Evolutionary conservation across 37 sponge, comb jelly and placozoan genomes (phyloP).

Genomic region (Halisarca cf. caerulea): DNA sequence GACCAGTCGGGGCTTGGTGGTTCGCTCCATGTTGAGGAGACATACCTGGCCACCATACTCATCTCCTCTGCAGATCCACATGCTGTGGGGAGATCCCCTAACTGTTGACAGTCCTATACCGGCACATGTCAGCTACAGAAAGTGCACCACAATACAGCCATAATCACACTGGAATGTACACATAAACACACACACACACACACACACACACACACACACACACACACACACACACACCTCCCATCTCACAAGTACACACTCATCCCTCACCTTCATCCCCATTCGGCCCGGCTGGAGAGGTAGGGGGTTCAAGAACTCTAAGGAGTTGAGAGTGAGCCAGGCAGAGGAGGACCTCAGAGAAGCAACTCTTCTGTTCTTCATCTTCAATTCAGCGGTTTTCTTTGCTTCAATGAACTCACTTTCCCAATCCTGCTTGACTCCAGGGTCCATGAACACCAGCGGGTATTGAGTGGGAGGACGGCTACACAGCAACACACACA

Average conservation of each 20-base stretch:
- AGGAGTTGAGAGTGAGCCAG: not conserved
- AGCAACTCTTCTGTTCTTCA: conserved; percentile 2
- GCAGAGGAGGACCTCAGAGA: conserved; percentile 1
- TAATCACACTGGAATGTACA: too few relatives aligned
- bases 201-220: not conserved
- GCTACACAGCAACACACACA: conserved; percentile 24
- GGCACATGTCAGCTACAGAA: conserved; percentile 57
- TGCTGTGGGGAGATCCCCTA: conserved; percentile 22
- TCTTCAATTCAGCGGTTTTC: conserved; percentile 30
- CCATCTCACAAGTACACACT: too few relatives aligned
- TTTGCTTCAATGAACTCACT: conserved; percentile 45
- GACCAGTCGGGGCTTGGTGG: conserved; percentile 41
- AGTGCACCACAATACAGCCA: not conserved
- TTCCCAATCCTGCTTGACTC: conserved; percentile 47
- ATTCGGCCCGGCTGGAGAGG: conserved; percentile 53
- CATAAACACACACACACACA: too few relatives aligned
- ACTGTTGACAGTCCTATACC: conserved; percentile 52
- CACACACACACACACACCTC: not conserved
- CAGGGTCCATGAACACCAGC: conserved; percentile 39
- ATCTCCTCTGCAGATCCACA: conserved; percentile 75
- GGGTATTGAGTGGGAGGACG: conserved; percentile 37
- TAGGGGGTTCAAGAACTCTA: conserved; percentile 54
- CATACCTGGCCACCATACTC: conserved; percentile 69
- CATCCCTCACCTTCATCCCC: conserved; percentile 49
- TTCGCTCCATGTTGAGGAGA: conserved; percentile 37